phyloP scores from a whole-genome alignment of 2,113 vertebrate species.

The Cephalopterus ornatus region DNA sequence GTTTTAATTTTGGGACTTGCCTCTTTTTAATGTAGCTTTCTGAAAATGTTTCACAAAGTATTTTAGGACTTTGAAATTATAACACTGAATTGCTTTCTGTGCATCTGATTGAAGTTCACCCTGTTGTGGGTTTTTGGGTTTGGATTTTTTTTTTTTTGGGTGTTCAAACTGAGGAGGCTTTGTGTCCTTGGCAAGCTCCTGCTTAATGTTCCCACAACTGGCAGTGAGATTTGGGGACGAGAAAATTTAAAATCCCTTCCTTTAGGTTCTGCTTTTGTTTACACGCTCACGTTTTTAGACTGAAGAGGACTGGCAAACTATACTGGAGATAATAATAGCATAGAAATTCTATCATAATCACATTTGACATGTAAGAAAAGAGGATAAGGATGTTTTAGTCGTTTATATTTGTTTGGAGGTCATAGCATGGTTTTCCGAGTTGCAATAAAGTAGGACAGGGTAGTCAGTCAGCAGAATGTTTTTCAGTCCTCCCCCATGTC shows the following conservation, averaged over 20 bases:
- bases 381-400: background rate
- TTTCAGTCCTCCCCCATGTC: background rate
- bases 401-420: background rate
- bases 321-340: background rate
- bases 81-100: background rate
- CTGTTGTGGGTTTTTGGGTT: background rate
- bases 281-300: background rate
- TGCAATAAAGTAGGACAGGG: background rate
- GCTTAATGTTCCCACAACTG: background rate
- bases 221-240: background rate
- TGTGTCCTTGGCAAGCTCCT: background rate
- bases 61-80: background rate
- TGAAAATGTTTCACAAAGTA: background rate
- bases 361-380: background rate
- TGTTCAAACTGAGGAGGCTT: background rate
- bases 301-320: background rate
- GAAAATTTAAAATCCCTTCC: background rate
- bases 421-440: background rate
- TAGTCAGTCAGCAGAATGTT: background rate
- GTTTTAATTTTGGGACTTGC: background rate
- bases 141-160: background rate
- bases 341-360: background rate
- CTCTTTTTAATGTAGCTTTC: background rate
- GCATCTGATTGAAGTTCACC: background rate
- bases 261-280: background rate